phyloP scores from a whole-genome alignment of 2,113 vertebrate species.

The Sceloporus tristichus region DNA sequence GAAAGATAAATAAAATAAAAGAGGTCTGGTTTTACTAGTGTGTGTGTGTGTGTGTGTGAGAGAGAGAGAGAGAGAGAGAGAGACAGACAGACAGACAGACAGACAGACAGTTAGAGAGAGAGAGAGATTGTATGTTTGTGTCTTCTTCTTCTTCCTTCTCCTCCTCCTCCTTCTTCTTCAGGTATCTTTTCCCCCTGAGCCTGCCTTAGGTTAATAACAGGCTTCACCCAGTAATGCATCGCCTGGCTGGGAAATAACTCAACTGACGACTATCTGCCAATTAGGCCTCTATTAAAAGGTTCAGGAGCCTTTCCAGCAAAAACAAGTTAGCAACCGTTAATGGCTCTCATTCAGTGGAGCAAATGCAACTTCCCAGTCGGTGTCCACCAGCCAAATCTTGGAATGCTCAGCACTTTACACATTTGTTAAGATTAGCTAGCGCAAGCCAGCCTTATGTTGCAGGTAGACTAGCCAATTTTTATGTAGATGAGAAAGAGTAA shows the following conservation, averaged over 20 bases:
- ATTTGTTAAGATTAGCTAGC: background rate
- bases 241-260: no score
- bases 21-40: no score
- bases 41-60: no score
- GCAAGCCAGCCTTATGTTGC: no score
- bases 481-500: background rate
- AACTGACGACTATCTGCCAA: background rate
- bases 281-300: background rate
- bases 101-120: background rate
- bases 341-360: constrained; percentile 41
- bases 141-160: no score
- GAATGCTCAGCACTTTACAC: background rate
- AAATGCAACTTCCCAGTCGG: constrained; percentile 18
- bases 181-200: no score
- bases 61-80: no score
- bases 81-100: background rate
- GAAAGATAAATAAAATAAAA: background rate
- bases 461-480: background rate
- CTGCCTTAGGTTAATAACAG: background rate
- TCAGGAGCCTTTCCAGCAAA: background rate
- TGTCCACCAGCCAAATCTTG: constrained; percentile 13
- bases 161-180: no score
- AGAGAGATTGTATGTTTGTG: background rate
- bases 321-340: constrained; percentile 37
- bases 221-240: background rate